Conservation (phyloP, 2,113 vertebrate genomes). For the Spheniscus mendiculus region DNA sequence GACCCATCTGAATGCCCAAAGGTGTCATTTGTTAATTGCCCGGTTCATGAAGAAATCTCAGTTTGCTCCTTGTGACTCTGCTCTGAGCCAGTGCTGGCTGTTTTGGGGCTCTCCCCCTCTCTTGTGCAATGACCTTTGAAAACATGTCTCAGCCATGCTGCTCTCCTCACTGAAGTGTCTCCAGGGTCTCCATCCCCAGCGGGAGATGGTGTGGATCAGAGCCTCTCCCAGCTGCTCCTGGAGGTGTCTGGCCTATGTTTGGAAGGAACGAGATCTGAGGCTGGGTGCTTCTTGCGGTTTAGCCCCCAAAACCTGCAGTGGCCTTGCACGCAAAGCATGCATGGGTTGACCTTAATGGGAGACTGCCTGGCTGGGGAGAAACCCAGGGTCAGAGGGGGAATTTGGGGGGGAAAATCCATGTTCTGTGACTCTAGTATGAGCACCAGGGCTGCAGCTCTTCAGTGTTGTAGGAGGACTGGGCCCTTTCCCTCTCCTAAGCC, state of each 20-base stretch:
- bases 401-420: not conserved
- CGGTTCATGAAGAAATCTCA: not conserved
- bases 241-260: not conserved
- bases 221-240: not conserved
- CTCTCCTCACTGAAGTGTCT: not conserved
- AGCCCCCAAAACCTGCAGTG: not conserved
- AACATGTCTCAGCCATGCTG: not conserved
- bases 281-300: not conserved
- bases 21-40: not conserved
- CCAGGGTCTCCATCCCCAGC: not conserved
- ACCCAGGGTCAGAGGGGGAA: not conserved
- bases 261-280: not conserved
- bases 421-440: not conserved
- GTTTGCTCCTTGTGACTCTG: not conserved
- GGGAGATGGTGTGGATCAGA: not conserved
- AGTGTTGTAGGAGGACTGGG: not conserved
- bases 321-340: not conserved
- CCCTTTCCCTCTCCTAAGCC: not conserved
- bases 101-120: not conserved
- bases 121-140: not conserved
- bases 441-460: not conserved
- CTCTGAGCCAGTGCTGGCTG: not conserved
- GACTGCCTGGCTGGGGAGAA: not conserved
- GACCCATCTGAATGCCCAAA: not conserved
- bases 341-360: not conserved